Evolutionary conservation across 2,888 invertebrate genomes (phyloP).

Genomic region (Orthosia cruda): DNA sequence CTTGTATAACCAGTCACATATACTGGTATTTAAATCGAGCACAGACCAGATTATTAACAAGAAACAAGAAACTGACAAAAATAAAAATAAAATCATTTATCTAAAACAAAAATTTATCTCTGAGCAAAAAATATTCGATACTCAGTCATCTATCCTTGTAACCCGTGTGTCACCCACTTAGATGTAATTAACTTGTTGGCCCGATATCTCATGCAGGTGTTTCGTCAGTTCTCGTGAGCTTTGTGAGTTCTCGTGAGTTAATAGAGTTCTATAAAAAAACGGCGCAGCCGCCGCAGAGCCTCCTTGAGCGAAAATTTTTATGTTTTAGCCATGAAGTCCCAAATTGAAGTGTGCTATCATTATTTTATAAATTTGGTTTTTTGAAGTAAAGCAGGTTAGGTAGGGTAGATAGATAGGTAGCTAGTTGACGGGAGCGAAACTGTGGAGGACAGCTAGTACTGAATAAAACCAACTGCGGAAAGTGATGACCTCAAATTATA

Average conservation of each 20-base stretch:
- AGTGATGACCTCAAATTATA: neutral
- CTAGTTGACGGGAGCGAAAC: too few species aligned
- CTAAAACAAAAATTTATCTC: neutral
- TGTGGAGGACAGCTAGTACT: neutral
- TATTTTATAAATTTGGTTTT: too few species aligned
- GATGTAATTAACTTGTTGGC: conserved; percentile 76
- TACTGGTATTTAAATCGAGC: too few species aligned
- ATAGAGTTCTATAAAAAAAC: conserved; percentile 53
- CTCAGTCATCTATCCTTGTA: neutral
- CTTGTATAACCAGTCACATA: too few species aligned
- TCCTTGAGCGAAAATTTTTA: conserved; percentile 28
- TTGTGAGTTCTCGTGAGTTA: conserved; percentile 54
- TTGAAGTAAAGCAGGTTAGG: too few species aligned
- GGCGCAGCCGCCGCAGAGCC: conserved; percentile 19
- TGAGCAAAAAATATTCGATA: neutral
- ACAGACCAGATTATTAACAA: too few species aligned
- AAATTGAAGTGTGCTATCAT: conserved; percentile 20
- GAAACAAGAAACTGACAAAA: neutral
- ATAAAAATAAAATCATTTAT: neutral
- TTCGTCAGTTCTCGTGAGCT: conserved; percentile 53
- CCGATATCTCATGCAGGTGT: conserved; percentile 69
- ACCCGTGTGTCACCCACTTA: conserved; percentile 54
- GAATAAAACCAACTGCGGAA: neutral
- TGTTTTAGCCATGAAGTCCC: conserved; percentile 35
- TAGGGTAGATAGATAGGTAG: too few species aligned